Base-by-base conservation (phyloP, 1,140 invertebrate genomes). In the Protaetia brevitarsis region DNA sequence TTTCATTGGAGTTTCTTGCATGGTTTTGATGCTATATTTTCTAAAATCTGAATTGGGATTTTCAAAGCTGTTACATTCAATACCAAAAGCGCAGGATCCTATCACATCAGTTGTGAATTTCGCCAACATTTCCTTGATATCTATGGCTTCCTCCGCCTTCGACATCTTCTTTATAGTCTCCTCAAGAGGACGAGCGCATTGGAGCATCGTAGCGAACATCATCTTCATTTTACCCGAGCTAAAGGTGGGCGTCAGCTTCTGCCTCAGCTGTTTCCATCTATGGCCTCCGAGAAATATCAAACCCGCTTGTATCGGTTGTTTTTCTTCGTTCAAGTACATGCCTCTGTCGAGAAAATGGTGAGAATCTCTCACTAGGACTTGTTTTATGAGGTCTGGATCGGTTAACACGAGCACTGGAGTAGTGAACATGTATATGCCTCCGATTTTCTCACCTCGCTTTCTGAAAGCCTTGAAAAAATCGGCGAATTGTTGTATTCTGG, bases 71-170 rank as follows among this genome's bases (percentile, higher is more conserved):
- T 80, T 75, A 27, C 74, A 73, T 6, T 79, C 65, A 2, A 82
- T 65, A 2, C 82, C 81, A 65, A 82, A 82, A n/a, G 75, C 79
- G 51, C 77, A 78, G 1, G 75, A 75, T 2, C 75, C 74, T 26
- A 83, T 81, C 2, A 79, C 77, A 68, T 84, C 82, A 1, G 80
- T 82, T 1, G 81, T 79, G 66, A 79, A 84, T 51, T 74, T 76
- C 1, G 64, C 61, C 8, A 59, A 58, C 1, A 62, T 45, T 13
- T 78, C 74, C 67, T 76, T 79, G n/a, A 59, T 30, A 59, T 59
- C 57, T 10, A 59, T 31, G 4, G n/a, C 29, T 59, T 59, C 57
- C 10, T 13, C n/a, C 16, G 5, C 30, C 10, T 11, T 28, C 5
- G 57, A 27, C n/a, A 23, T 34, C n/a, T 56, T 31, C 13, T 62